These are phyloP conservation scores for Opisthograptis luteolata DNA, from an alignment of 2,888 invertebrate genomes.

Conservation along the genomic window DNA sequence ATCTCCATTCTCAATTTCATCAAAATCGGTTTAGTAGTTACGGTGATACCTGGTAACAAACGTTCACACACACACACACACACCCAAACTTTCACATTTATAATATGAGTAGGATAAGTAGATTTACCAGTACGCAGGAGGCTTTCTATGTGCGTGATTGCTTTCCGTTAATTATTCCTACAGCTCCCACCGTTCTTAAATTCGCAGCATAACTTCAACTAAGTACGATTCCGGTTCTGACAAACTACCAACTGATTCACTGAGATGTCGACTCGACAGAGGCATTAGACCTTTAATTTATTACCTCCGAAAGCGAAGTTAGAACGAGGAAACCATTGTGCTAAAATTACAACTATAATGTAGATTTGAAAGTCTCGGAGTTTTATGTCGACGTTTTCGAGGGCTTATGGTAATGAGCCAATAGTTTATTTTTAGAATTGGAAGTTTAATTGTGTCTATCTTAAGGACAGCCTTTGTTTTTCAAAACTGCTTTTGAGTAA, in stretches of 20 bases:
- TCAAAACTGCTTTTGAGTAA: not conserved
- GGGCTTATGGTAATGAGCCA: constrained; percentile 23
- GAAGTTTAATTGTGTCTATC: not conserved
- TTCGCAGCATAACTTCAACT: constrained; percentile 20
- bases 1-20: no score
- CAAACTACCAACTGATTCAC: constrained; percentile 45
- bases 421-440: constrained; percentile 16
- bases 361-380: constrained; percentile 27
- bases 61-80: no score
- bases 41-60: no score
- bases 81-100: no score
- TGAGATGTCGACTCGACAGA: constrained; percentile 44
- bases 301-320: constrained; percentile 40
- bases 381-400: constrained; percentile 21
- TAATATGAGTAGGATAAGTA: no score
- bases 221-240: constrained; percentile 25
- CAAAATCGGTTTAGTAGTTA: no score
- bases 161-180: constrained; percentile 13
- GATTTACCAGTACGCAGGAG: no score
- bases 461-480: not conserved
- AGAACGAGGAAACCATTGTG: constrained; percentile 44
- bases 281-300: constrained; percentile 51
- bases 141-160: no score
- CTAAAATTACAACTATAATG: constrained; percentile 39
- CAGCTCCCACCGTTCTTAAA: constrained; percentile 12